These are phyloP conservation scores for Prionace glauca DNA, from an alignment of 2,797 vertebrate genomes.

Conservation along the genomic window DNA sequence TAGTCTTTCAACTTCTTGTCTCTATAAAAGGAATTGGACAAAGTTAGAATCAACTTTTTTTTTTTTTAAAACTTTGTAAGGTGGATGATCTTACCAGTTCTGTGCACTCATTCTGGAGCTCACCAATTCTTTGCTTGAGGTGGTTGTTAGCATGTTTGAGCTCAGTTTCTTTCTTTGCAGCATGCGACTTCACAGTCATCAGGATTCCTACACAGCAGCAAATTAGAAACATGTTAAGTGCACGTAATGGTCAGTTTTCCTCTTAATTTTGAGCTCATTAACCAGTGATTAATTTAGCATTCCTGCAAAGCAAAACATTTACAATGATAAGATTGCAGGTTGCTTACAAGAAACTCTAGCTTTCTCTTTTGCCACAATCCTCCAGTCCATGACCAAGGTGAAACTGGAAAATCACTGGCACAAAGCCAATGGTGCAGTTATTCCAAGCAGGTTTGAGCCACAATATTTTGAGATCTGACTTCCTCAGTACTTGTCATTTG, in stretches of 20 bases:
- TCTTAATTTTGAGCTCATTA: background rate
- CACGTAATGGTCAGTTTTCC: background rate
- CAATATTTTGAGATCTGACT: background rate
- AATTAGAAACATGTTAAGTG: conserved; percentile 25
- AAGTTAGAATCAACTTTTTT: background rate
- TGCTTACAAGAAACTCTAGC: background rate
- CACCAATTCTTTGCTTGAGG: conserved; percentile 65
- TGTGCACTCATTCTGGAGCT: conserved; percentile 66
- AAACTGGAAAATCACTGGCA: background rate
- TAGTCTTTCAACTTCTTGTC: conserved; percentile 75
- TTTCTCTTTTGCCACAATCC: background rate
- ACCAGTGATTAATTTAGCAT: background rate
- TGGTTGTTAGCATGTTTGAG: conserved; percentile 76
- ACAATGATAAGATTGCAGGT: background rate
- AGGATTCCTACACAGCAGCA: conserved; percentile 69
- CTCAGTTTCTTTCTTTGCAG: conserved; percentile 70
- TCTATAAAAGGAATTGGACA: conserved; percentile 54
- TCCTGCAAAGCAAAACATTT: background rate
- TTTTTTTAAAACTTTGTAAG: background rate
- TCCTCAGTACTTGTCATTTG: background rate
- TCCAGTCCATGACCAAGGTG: background rate
- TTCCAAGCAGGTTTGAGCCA: background rate
- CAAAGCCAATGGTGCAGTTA: background rate
- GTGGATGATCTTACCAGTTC: conserved; percentile 56
- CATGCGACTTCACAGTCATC: conserved; percentile 79